These are phyloP conservation scores for Drosophila paracracens DNA, from an alignment of 2,888 invertebrate species.

Conservation along the genomic window DNA sequence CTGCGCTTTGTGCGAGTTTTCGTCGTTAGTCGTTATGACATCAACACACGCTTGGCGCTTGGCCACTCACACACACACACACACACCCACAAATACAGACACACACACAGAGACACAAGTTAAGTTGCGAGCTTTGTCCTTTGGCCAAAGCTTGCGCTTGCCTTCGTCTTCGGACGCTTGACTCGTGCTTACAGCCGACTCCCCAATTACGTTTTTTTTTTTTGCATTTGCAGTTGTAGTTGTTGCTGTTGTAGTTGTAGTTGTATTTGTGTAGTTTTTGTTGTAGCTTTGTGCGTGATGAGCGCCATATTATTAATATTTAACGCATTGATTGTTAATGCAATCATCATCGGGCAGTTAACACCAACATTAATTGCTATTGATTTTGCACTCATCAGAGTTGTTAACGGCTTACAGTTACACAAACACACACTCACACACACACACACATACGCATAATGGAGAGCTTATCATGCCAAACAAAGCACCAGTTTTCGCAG, in stretches of 20 bases:
- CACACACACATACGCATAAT: not conserved
- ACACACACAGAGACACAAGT: conserved; percentile 1
- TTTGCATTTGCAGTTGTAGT: not conserved
- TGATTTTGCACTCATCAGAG: conserved; percentile 45
- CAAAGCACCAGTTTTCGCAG: not conserved
- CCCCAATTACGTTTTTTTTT: not conserved
- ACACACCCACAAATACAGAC: conserved; percentile 15
- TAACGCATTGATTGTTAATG: conserved; percentile 10
- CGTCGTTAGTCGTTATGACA: conserved; percentile 63
- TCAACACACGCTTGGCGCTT: conserved; percentile 68
- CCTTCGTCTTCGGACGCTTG: conserved; percentile 51
- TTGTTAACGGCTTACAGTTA: conserved; percentile 11
- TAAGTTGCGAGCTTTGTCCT: conserved; percentile 55
- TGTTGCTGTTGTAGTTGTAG: too few species aligned
- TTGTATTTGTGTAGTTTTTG: not conserved
- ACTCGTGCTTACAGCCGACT: conserved; percentile 59
- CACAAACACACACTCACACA: not conserved
- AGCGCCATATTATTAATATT: conserved; percentile 28
- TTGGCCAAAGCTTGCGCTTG: conserved; percentile 58
- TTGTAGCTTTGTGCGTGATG: conserved; percentile 15
- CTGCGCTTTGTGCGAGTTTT: conserved; percentile 48
- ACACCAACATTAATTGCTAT: conserved; percentile 60
- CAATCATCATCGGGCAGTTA: conserved; percentile 40
- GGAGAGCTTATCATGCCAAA: not conserved
- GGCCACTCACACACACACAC: conserved; percentile 24